phyloP scores from a whole-genome alignment of 2,888 invertebrate genomes.

The Cephus sareptanus region DNA sequence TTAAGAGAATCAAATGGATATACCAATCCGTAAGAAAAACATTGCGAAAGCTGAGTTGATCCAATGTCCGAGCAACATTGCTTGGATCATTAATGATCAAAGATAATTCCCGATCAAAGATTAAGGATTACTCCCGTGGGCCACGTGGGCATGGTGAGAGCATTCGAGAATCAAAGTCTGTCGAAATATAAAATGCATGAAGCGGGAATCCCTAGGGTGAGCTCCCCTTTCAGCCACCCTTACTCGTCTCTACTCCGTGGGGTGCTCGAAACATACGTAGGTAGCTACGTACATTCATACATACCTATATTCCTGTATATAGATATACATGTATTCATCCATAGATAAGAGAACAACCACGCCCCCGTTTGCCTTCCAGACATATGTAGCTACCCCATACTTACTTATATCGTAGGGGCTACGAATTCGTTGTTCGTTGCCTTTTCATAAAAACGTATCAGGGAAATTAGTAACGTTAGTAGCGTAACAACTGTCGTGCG shows the following conservation, averaged over 20 bases:
- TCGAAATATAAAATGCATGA: slow-evolving; percentile 65
- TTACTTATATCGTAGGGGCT: background rate
- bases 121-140: slow-evolving; percentile 57
- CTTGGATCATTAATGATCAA: slow-evolving; percentile 45
- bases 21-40: background rate
- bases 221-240: slow-evolving; percentile 14
- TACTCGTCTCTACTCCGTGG: background rate
- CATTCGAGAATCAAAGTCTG: slow-evolving; percentile 61
- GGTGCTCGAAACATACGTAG: background rate
- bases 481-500: background rate
- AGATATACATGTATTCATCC: background rate
- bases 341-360: background rate
- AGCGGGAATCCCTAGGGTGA: slow-evolving; percentile 51
- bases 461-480: background rate
- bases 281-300: background rate
- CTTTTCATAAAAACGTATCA: background rate
- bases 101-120: slow-evolving; percentile 63
- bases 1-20: background rate
- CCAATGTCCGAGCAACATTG: slow-evolving; percentile 37
- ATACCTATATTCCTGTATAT: background rate
- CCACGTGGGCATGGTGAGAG: slow-evolving; percentile 24
- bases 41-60: slow-evolving; percentile 54
- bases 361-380: background rate
- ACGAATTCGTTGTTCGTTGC: background rate
- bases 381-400: background rate